Evolutionary conservation across 1,140 invertebrate species (phyloP), one percentile per base, ranked within the genome.

Genomic region (Lasioglossum baleicum): DNA sequence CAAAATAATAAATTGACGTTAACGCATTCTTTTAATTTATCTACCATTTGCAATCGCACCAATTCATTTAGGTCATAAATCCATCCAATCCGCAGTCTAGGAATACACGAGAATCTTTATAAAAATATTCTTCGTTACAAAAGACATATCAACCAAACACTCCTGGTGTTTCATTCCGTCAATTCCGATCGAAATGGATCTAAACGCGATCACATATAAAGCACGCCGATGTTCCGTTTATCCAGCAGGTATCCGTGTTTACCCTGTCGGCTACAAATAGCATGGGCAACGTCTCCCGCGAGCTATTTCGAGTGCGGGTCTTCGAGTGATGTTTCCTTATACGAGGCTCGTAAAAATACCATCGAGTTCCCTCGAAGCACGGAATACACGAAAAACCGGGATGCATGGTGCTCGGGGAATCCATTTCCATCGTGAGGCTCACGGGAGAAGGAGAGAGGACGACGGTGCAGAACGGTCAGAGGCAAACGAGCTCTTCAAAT

Each of bases 191-290:
- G 51, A 73, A 73, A 73, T 58, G 44, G 70, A 79, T 79, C 48
- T 78, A 78, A 78, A 73, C 48, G 69, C 48, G 76, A 79, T 79
- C 61, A 79, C 73, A 73, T 65, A 78, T 78, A 72, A 78, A 78
- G 69, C n/a, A 65, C 58, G 35, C 31, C 65, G 17, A 7, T 44
- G 22, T 78, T 64, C 51, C 48, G 35, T 6, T 73, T 58, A 73
- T 79, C 76, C 76, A 35, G 22, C 48, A 53, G 51, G 35, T 42
- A 60, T 22, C 26, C 26, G 40, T 60, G 40, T 73, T 79, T 79
- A 22, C 76, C 40, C 44, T 65, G 2, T 40, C 76, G 8, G 20
- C 48, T 56, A 22, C 76, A 56, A 79, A 65, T 31, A 72, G 35
- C 11, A 56, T 40, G 11, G 10, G 69, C 58, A 20, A 77, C 58